Percentiles rank a stretch among this genome's conserved stretches.
Conservation (phyloP, 1,140 invertebrate species). For the Caerostris extrusa region DNA sequence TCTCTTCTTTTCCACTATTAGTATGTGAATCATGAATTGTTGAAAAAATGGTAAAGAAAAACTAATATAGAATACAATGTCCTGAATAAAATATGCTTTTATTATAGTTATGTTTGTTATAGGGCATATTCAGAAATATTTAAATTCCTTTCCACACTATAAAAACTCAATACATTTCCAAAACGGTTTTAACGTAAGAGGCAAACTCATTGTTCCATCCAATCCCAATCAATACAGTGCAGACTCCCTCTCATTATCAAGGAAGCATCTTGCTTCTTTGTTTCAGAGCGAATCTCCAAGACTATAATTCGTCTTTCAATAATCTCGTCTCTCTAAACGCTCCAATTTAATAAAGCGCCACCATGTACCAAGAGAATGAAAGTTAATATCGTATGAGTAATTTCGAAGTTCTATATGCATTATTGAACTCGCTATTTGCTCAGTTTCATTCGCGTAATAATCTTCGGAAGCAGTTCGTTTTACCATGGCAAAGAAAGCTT, state of each 20-base stretch:
- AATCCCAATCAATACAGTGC: neutral
- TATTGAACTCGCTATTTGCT: slow-evolving; percentile 26
- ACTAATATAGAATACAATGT: no score
- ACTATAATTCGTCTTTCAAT: neutral
- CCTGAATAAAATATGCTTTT: no score
- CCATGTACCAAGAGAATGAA: neutral
- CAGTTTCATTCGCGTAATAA: neutral
- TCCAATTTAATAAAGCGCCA: slow-evolving; percentile 40
- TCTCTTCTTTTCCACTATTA: no score
- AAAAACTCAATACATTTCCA: no score
- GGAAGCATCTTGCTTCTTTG: slow-evolving; percentile 21
- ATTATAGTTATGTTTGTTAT: no score
- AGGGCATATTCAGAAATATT: no score
- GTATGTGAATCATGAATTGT: no score
- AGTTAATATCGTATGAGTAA: slow-evolving; percentile 44
- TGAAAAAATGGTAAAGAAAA: no score
- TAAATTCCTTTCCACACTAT: no score
- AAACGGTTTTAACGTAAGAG: neutral
- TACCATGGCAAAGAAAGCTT: neutral
- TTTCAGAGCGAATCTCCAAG: neutral
- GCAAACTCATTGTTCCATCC: neutral
- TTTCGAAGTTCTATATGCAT: slow-evolving; percentile 36
- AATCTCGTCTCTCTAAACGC: slow-evolving; percentile 43
- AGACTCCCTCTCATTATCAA: neutral
- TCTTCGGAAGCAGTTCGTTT: neutral